Evolutionary conservation across 23 tunicate species (phyloP).

Genomic region (Corella eumyota): DNA sequence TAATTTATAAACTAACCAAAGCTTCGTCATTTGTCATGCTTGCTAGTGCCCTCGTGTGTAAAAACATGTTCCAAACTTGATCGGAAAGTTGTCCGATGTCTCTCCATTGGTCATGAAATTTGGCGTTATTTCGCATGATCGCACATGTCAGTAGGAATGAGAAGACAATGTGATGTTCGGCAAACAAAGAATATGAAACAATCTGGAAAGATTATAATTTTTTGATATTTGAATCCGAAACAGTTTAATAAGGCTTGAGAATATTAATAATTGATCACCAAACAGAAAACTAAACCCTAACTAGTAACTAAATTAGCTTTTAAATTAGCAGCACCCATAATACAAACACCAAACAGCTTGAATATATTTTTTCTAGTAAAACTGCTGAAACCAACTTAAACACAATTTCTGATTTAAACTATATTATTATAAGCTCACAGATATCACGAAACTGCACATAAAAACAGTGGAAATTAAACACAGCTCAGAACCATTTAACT

Average conservation of each 20-base stretch:
- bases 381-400: too few relatives aligned
- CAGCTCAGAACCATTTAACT: too few relatives aligned
- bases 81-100: conserved; percentile 71
- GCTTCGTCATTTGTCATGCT: conserved; percentile 75
- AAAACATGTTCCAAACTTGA: conserved; percentile 63
- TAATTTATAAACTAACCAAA: conserved; percentile 16
- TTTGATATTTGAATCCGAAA: neutral
- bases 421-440: too few relatives aligned
- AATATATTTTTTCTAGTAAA: too few relatives aligned
- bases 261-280: too few relatives aligned
- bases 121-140: conserved; percentile 81
- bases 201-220: conserved; percentile 54
- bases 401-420: too few relatives aligned
- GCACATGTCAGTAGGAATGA: conserved; percentile 77
- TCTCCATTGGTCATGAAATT: conserved; percentile 61
- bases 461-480: too few relatives aligned
- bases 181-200: conserved; percentile 78
- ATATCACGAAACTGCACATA: too few relatives aligned
- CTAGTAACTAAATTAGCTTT: too few relatives aligned
- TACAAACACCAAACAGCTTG: too few relatives aligned
- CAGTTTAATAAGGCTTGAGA: neutral
- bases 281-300: too few relatives aligned
- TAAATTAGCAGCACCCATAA: too few relatives aligned
- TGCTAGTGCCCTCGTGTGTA: conserved; percentile 82
- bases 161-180: conserved; percentile 59